Conservation (phyloP, 2,888 invertebrate species). For the Anodontia alba region DNA sequence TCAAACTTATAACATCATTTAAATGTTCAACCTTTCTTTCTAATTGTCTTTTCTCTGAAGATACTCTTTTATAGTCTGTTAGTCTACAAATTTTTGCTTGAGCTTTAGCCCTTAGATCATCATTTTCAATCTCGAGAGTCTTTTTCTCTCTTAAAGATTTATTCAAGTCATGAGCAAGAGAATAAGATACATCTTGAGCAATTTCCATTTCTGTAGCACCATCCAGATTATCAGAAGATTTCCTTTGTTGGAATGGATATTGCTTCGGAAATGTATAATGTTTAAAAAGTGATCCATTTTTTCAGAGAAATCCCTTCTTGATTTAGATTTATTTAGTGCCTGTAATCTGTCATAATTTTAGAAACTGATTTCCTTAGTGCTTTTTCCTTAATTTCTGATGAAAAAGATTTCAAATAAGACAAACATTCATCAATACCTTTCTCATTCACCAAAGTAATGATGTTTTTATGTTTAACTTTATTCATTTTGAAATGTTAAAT, state of each 20-base stretch:
- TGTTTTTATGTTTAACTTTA: not conserved
- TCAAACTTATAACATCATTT: not conserved
- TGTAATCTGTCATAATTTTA: not conserved
- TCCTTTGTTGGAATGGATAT: not conserved
- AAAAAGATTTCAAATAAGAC: not conserved
- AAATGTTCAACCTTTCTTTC: not conserved
- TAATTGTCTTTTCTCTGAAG: not conserved
- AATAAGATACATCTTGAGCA: not conserved
- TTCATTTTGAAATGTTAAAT: not conserved
- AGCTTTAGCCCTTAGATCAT: not conserved
- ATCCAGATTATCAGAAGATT: conserved; percentile 5
- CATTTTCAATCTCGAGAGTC: not conserved
- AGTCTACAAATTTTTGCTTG: not conserved
- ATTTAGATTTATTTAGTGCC: not conserved
- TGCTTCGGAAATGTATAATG: conserved; percentile 1
- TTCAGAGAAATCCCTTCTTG: not conserved
- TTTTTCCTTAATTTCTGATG: not conserved
- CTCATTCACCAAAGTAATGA: not conserved
- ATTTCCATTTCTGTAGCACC: not conserved
- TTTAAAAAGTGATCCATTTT: not conserved
- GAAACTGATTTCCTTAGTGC: not conserved
- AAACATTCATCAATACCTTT: not conserved
- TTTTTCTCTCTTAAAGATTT: not conserved
- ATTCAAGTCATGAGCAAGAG: conserved; percentile 5
- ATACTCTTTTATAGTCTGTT: not conserved